Evolutionary conservation across 2,113 vertebrate species (phyloP), one percentile per base, ranked within the genome.

Genomic region (Macheiramphus alcinus): DNA sequence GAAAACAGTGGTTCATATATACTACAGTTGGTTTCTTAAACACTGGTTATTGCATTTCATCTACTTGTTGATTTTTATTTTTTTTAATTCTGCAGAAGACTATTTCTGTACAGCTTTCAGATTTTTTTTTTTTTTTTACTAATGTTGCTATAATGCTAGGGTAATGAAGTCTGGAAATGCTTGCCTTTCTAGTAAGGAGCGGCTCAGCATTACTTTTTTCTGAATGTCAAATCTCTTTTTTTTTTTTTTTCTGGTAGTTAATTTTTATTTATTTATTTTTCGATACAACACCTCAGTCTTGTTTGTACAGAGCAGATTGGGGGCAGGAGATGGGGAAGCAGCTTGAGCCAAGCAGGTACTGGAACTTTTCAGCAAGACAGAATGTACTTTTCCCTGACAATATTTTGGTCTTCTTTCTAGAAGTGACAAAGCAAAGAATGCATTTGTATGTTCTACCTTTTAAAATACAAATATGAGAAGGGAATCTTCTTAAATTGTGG

Each of bases 341-440:
- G 10, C 18, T 32, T 42, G 13, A 66, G 27, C 27, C 9, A 65
- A 38, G 11, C 6, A 71, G 19, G 42, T 50, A 9, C 5, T 70
- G 10, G 36, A 84, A 16, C 2, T 79, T 80, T 90, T 48, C 1
- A 1, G 13, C 16, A 40, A 36, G 31, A 21, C 26, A n/a, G 34
- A 76, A 29, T 25, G 6, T 48, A 8, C 4, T 50, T 84, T 84
- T 40, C 14, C 31, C 12, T 67, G 9, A 31, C 10, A 56, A 1
- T 50, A 18, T 55, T 63, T 50, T 0, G 0, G 9, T 72, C 3
- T 2, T 45, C 6, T 55, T 92, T 59, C 40, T 45, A 36, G 17
- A 55, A 86, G 42, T 31, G 18, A 59, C 38, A 80, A 72, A 67
- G 8, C 6, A 70, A 63, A 79, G 42, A 53, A 66, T 9, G 2